These are phyloP conservation scores for Stegodyphus dumicola DNA, from an alignment of 1,140 invertebrate species.

Conservation along the genomic window DNA sequence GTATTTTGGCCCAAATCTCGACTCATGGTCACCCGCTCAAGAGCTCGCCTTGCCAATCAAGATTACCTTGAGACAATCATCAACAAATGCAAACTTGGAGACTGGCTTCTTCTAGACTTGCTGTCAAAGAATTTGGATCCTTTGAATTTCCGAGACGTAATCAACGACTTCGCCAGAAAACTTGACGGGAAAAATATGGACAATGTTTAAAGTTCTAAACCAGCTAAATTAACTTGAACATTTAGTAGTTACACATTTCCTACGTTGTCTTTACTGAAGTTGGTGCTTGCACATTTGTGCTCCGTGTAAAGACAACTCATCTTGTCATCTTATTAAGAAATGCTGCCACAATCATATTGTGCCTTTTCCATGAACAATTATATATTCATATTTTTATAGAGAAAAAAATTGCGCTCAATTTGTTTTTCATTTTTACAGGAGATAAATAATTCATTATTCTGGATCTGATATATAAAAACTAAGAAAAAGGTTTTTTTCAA, in stretches of 20 bases:
- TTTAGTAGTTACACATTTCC: background rate
- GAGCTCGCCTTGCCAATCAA: conserved; percentile 62
- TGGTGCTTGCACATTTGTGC: background rate
- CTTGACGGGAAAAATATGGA: conserved; percentile 56
- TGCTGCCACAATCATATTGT: conserved; percentile 53
- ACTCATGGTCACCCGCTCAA: conserved; percentile 61
- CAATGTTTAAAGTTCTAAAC: conserved; percentile 21
- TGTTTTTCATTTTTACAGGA: conserved; percentile 10
- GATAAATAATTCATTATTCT: conserved; percentile 35
- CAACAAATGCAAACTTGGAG: conserved; percentile 76
- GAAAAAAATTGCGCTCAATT: conserved; percentile 25
- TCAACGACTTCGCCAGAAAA: conserved; percentile 60
- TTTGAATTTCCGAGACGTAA: conserved; percentile 63
- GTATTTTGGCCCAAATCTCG: conserved; percentile 73
- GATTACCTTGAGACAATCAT: conserved; percentile 60
- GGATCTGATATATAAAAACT: background rate
- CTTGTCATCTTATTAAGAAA: background rate
- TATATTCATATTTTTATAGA: conserved; percentile 4
- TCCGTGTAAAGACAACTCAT: background rate
- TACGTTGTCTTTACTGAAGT: background rate
- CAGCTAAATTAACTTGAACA: background rate
- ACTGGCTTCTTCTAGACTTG: conserved; percentile 85
- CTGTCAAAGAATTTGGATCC: conserved; percentile 85
- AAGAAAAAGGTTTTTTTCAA: background rate
- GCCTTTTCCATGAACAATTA: conserved; percentile 25